These are phyloP conservation scores for Barypeithes pellucidus DNA, from an alignment of 2,888 invertebrate genomes.

Conservation along the genomic window DNA sequence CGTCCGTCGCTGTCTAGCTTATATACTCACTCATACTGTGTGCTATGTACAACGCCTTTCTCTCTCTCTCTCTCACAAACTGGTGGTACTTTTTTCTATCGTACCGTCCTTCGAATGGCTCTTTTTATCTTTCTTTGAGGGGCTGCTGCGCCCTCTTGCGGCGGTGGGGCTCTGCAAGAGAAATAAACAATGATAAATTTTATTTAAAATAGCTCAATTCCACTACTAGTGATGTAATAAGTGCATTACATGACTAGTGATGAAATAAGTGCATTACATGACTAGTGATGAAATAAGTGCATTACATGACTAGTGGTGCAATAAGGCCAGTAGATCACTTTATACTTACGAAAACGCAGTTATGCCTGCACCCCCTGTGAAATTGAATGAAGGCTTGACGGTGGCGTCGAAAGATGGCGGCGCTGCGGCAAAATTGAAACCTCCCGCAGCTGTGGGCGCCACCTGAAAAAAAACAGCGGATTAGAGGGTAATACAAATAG, in stretches of 20 bases:
- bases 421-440: slow-evolving; percentile 65
- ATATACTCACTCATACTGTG: slow-evolving; percentile 24
- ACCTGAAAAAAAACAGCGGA: slow-evolving; percentile 56
- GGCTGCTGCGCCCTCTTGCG: slow-evolving; percentile 56
- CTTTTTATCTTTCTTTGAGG: slow-evolving; percentile 70
- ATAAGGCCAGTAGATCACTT: too few relatives aligned
- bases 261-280: too few relatives aligned
- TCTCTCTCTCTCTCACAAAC: slow-evolving; percentile 1
- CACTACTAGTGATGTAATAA: too few relatives aligned
- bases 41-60: slow-evolving; percentile 44
- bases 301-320: too few relatives aligned
- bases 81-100: slow-evolving; percentile 31
- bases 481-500: too few relatives aligned
- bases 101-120: slow-evolving; percentile 69
- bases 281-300: too few relatives aligned
- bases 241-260: too few relatives aligned
- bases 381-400: slow-evolving; percentile 71
- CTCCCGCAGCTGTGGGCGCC: slow-evolving; percentile 60
- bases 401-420: slow-evolving; percentile 69
- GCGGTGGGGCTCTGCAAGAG: slow-evolving; percentile 61
- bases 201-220: too few relatives aligned
- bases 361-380: slow-evolving; percentile 69
- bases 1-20: slow-evolving; percentile 26
- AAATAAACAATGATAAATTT: slow-evolving; percentile 30
- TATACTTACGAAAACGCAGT: slow-evolving; percentile 71